Evolutionary conservation across 2,888 invertebrate species (phyloP).

Genomic region (Alitta virens): DNA sequence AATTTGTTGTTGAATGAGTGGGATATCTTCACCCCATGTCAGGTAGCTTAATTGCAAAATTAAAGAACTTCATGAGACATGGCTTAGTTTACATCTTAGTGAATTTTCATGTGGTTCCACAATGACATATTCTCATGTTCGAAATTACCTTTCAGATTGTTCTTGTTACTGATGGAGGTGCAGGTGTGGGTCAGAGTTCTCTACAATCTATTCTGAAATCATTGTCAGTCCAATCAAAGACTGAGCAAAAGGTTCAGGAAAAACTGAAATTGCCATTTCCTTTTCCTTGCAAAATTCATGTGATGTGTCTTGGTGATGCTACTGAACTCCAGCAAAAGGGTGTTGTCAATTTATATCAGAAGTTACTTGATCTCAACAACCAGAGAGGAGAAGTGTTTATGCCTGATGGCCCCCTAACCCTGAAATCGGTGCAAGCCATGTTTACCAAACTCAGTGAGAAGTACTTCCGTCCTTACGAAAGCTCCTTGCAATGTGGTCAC

Average conservation of each 20-base stretch:
- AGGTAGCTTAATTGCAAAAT: constrained; percentile 66
- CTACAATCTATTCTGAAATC: constrained; percentile 62
- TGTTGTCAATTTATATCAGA: constrained; percentile 74
- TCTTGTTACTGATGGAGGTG: constrained; percentile 74
- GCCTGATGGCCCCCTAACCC: constrained; percentile 32
- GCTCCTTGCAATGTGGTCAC: constrained; percentile 72
- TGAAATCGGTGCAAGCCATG: constrained; percentile 59
- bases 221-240: constrained; percentile 30
- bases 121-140: too few species aligned
- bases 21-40: constrained; percentile 80
- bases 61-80: too few species aligned
- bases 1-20: constrained; percentile 81
- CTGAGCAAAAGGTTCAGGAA: constrained; percentile 29
- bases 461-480: constrained; percentile 73
- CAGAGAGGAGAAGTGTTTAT: constrained; percentile 60
- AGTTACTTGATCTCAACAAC: constrained; percentile 72
- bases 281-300: constrained; percentile 75
- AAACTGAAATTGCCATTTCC: constrained; percentile 74
- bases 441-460: constrained; percentile 71
- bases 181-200: constrained; percentile 69
- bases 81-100: too few species aligned
- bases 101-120: too few species aligned
- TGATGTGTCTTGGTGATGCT: constrained; percentile 56
- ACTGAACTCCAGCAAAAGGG: constrained; percentile 53
- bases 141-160: constrained; percentile 61